Percentiles rank a stretch among this genome's conserved stretches.
These are phyloP conservation scores for Chrysolina haemoptera DNA, from an alignment of 2,888 invertebrate species.

Conservation along the genomic window DNA sequence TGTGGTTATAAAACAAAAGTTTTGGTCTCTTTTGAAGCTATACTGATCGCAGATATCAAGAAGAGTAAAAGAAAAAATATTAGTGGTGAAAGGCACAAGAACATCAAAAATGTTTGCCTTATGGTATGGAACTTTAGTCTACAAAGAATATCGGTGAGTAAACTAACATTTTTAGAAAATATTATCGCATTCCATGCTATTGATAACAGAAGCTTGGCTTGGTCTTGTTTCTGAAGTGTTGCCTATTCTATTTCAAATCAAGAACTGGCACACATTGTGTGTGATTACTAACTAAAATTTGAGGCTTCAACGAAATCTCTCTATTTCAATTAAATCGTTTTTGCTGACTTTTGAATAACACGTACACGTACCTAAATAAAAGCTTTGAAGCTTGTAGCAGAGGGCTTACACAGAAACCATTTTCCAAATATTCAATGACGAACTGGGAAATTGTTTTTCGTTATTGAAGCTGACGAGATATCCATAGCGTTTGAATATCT, in stretches of 20 bases:
- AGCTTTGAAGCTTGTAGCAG: neutral
- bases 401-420: neutral
- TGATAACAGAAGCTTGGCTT: constrained; percentile 25
- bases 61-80: neutral
- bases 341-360: no score
- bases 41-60: neutral
- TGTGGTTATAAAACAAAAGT: neutral
- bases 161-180: constrained; percentile 28
- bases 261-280: neutral
- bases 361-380: no score
- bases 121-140: constrained; percentile 68
- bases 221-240: constrained; percentile 25
- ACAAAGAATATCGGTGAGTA: constrained; percentile 69
- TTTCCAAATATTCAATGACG: neutral
- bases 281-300: neutral
- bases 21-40: neutral
- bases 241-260: neutral
- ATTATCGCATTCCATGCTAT: constrained; percentile 35
- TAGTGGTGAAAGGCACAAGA: constrained; percentile 4
- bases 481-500: no score
- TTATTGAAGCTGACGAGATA: neutral
- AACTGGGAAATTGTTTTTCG: neutral
- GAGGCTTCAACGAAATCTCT: neutral
- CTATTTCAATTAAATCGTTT: no score
- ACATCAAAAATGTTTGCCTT: constrained; percentile 65